Evolutionary conservation across 2,113 vertebrate genomes (phyloP), one percentile per base, ranked within the genome.

Genomic region (Labeo catla): DNA sequence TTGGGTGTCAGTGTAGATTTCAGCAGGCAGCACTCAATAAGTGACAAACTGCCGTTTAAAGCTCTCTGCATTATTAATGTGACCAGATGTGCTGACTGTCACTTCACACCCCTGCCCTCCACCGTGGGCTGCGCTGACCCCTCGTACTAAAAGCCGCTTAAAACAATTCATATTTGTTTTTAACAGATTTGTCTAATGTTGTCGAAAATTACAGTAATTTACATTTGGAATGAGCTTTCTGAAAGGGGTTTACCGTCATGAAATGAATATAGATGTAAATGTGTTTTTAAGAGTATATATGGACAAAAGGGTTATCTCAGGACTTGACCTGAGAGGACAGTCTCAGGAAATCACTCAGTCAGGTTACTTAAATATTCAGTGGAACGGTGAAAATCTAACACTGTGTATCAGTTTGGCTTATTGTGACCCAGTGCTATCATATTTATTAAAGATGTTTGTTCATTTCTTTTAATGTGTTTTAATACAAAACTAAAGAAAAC

Each of bases 11-110:
- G 92, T 91, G 91, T 96, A 92, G 90, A 94, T 95, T 95, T 94
- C 94, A 93, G 91, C 88, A 81, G 85, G 91, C 88, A 91, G 90
- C 88, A 87, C 91, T 95, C 93, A 91, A 94, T 94, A 93, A 86
- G 91, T 72, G 89, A 95, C 94, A 95, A 95, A 95, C 94, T 94
- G 94, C 93, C 92, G 90, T 95, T 95, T 95, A 94, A 94, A 94
- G 91, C 88, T 68, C 7, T 4, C 68, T 95, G 92, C 93, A 95
- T 95, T 93, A 95, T 95, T 94, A 90, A 95, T 95, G 92, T 93
- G 91, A 92, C 87, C 95, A 95, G 94, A 95, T 94, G 94, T 94
- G 94, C 94, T 95, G 94, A 95, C 93, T 93, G 93, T 94, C 91
- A 93, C 94, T 94, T 94, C 93, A 95, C 92, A 94, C 93, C 92